Conservation (phyloP, 2,113 vertebrate species). For the Mustela nigripes region DNA sequence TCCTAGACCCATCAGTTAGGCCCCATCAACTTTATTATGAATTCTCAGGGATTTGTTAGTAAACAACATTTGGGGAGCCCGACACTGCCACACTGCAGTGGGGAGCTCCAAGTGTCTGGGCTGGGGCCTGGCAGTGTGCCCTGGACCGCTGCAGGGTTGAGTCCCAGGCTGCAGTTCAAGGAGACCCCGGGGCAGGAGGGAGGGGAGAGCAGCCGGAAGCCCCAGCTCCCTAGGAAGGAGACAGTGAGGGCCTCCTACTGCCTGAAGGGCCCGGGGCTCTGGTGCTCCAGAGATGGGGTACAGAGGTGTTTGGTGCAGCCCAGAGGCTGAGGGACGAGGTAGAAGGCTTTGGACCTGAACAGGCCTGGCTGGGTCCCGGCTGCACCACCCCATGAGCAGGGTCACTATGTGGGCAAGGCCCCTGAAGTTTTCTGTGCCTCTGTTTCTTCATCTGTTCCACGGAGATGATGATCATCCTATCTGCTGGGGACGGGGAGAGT, state of each 20-base stretch:
- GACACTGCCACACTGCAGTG: fast-evolving
- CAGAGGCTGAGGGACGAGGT: not conserved
- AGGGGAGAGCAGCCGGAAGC: not conserved
- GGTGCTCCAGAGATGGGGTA: not conserved
- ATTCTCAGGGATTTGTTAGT: conserved; percentile 80
- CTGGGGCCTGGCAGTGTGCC: not conserved
- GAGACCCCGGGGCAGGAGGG: not conserved
- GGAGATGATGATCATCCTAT: not conserved
- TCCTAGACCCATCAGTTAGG: conserved; percentile 78
- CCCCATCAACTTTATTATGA: conserved; percentile 83
- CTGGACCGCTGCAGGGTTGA: not conserved
- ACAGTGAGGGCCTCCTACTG: too few species aligned
- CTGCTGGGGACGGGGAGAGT: not conserved
- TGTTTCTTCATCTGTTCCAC: not conserved
- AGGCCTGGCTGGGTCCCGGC: not conserved
- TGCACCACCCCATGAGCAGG: not conserved
- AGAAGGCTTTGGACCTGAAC: not conserved
- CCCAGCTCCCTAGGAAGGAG: not conserved
- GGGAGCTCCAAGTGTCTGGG: not conserved
- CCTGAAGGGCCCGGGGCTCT: not conserved
- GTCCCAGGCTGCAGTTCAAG: not conserved
- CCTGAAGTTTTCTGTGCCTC: not conserved
- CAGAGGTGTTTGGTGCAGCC: not conserved
- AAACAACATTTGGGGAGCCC: conserved; percentile 36
- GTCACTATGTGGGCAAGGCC: not conserved